Base-by-base conservation (phyloP, 1,140 invertebrate genomes). In the Apis laboriosa region DNA sequence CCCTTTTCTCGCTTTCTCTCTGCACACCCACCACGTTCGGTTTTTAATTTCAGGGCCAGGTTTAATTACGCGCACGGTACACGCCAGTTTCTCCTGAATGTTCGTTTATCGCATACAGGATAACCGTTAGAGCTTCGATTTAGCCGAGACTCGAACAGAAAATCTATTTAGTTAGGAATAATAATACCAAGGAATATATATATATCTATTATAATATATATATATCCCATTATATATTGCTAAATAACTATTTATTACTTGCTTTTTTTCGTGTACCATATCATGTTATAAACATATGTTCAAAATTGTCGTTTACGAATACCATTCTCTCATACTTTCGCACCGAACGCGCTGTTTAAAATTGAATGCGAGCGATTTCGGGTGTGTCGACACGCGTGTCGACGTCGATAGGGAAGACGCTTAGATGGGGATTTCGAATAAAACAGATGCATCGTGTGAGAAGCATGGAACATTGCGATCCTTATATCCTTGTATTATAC, bases 351-450 rank as follows among this genome's bases (percentile, higher is more conserved):
- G 63, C 64, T 61, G 28, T 88, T 91, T 90, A 90, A 92, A 92
- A 89, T 90, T 91, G 87, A 90, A 91, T 88, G 87, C 72, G 34
- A 68, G 83, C 74, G 88, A 92, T 91, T 92, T 88, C 91, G 74
- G 87, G 90, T 90, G 90, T 90, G 91, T 91, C 83, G 86, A 77
- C 56, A 64, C 28, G 63, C 63, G 28, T 34, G 63, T 64, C 28
- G 63, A 34, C 28, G 77, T 68, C 81, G 77, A 89, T 80, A 85
- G 86, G 80, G 89, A 90, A 87, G 84, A 89, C 86, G 86, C 89
- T 89, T 87, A 88, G 89, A 80, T 85, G 88, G 89, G 87, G 86
- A 81, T 78, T 84, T 86, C 80, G 83, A 87, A 91, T 90, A 90
- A 91, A 91, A 86, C 87, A 90, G 87, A 85, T 58, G 83, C 81